Base-by-base conservation (phyloP, 2,888 invertebrate species). In the Physocephala rufipes region DNA sequence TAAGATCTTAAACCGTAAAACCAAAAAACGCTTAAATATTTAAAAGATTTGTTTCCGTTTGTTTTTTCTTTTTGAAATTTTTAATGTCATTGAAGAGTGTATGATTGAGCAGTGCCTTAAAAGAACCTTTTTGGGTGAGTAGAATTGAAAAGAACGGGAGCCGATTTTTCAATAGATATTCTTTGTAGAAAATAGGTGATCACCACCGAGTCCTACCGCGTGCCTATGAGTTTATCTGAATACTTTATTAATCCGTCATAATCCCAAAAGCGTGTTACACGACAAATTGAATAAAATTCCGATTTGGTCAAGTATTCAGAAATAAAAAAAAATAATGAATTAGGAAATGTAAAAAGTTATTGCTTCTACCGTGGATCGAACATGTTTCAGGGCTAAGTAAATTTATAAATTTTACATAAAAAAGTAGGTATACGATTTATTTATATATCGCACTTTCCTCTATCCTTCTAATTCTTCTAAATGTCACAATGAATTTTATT, bases 241-340 rank as follows among this genome's bases (percentile, higher is more conserved):
- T n/a, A n/a, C n/a, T n/a, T 45, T 30, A 19, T 24, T 78, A 82
- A 83, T 82, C 83, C 79, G 80, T 78, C 72, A 80, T 85, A 84
- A 85, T 82, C 83, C 79, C 72, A 77, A 82, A 84, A 85, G 84
- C 82, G 81, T 81, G 82, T 85, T 84, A 81, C 79, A 81, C 74
- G 82, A 79, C 81, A 81, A 84, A 83, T 84, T 85, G 77, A 80
- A 79, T 79, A 79, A 78, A 78, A 71, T 76, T 78, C 67, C 71
- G 72, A 72, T 65, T 36, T 36, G 61, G 65, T 68, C 68, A 51
- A 71, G 53, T 43, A 51, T 62, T 26, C 4, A 36, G 26, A 24
- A n/a, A 55, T 2, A 1, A 1, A 58, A 26, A 24, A 24, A 28
- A 26, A 13, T 24, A 16, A 16, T 26, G 30, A 55, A 55, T 51